These are phyloP conservation scores for Microtus agrestis DNA, from an alignment of 2,797 vertebrate genomes.

Conservation along the genomic window DNA sequence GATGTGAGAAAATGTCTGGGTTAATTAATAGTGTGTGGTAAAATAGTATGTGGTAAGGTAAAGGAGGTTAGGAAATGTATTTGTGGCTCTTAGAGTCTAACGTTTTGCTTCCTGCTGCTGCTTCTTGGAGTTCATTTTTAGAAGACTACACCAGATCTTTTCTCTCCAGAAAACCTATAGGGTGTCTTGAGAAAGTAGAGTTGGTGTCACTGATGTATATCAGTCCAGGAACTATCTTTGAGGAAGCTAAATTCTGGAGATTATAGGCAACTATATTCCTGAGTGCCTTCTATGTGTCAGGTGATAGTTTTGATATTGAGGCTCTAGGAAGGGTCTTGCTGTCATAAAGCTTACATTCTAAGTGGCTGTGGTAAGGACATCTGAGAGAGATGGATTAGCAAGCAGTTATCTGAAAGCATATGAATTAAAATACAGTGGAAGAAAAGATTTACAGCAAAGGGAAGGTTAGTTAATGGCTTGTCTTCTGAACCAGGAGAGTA, in stretches of 20 bases:
- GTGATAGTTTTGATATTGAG: background rate
- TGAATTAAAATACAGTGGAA: conserved; percentile 24
- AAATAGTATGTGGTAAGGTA: conserved; percentile 18
- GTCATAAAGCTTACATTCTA: conserved; percentile 26
- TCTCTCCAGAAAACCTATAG: conserved; percentile 17
- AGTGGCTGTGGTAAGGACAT: background rate
- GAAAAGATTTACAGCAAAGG: conserved; percentile 23
- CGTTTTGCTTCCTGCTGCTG: conserved; percentile 18
- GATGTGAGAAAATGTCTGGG: conserved; percentile 20
- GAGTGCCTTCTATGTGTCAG: background rate
- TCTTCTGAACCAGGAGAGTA: conserved; percentile 31
- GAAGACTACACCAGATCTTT: conserved; percentile 36
- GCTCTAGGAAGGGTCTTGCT: background rate
- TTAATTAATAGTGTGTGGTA: conserved; percentile 54
- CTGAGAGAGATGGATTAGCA: background rate
- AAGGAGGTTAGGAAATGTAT: conserved; percentile 37
- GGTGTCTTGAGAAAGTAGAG: conserved; percentile 48
- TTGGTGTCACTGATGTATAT: background rate
- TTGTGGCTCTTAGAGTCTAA: conserved; percentile 24
- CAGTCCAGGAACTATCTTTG: conserved; percentile 33
- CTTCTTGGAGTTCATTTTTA: conserved; percentile 56
- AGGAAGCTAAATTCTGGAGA: conserved; percentile 20
- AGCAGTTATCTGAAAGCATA: conserved; percentile 65
- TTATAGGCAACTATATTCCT: background rate
- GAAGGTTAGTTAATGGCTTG: conserved; percentile 6